Evolutionary conservation across 2,113 vertebrate species (phyloP).

Genomic region (Pseudonaja textilis): DNA sequence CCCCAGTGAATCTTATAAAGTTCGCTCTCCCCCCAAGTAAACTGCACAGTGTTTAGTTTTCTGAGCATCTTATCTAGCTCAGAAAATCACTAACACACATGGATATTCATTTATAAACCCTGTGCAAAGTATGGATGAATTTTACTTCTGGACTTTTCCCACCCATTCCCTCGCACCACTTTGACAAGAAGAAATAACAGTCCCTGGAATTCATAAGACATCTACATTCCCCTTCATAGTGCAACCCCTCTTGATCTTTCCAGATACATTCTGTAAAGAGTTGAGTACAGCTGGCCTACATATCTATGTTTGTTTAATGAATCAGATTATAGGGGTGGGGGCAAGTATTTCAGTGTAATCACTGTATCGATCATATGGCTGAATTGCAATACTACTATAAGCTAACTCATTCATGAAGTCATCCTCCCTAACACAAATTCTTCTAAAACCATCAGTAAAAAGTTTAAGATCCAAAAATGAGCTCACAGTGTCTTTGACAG

Average conservation of each 20-base stretch:
- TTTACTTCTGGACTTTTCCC: background rate
- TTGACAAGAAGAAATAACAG: background rate
- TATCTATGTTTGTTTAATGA: slow-evolving; percentile 26
- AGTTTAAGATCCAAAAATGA: slow-evolving; percentile 10
- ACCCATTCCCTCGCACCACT: background rate
- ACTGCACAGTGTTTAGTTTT: background rate
- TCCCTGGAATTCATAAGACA: background rate
- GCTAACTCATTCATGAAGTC: slow-evolving; percentile 29
- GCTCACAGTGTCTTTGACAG: background rate
- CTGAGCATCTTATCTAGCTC: background rate
- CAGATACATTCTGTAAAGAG: background rate
- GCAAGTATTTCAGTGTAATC: slow-evolving; percentile 17
- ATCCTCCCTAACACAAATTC: slow-evolving; percentile 45
- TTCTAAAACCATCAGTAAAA: slow-evolving; percentile 46
- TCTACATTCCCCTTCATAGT: background rate
- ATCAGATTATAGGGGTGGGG: background rate
- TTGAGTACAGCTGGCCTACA: slow-evolving; percentile 13
- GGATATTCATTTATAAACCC: background rate
- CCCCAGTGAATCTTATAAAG: background rate
- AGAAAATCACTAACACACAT: background rate
- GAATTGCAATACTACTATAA: slow-evolving; percentile 15
- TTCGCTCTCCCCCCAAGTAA: background rate
- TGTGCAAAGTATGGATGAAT: background rate
- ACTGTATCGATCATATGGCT: slow-evolving; percentile 33
- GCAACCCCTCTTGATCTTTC: background rate